A percentile compares a stretch with the other conserved stretches of the same genome.
Conservation (phyloP, 2,888 invertebrate species). For the Lydus trimaculatus region DNA sequence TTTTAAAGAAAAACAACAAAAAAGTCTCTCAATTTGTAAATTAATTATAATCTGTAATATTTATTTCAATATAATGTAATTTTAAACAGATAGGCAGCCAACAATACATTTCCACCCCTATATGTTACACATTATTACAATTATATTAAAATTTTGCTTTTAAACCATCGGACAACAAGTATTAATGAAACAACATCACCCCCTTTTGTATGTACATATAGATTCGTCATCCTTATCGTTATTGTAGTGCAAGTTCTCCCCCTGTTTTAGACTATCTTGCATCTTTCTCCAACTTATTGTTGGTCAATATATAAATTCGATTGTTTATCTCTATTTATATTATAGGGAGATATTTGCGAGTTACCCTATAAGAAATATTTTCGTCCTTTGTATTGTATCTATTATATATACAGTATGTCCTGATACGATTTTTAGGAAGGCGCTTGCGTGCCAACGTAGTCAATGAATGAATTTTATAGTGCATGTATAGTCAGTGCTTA, state of each 20-base stretch:
- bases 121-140: not conserved
- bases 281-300: not conserved
- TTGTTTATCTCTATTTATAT: not conserved
- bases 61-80: not conserved
- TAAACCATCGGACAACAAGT: not conserved
- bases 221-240: not conserved
- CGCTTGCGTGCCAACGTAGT: slow-evolving; percentile 38
- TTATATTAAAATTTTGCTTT: not conserved
- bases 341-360: not conserved
- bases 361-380: not conserved
- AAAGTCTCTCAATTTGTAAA: not conserved
- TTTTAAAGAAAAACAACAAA: not conserved
- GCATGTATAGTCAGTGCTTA: slow-evolving; percentile 25
- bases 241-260: not conserved
- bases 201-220: not conserved
- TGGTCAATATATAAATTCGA: not conserved
- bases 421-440: slow-evolving; percentile 8
- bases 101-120: not conserved
- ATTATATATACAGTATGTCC: not conserved
- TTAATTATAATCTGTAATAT: not conserved
- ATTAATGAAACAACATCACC: not conserved
- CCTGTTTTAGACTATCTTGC: not conserved
- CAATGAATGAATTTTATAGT: slow-evolving; percentile 39
- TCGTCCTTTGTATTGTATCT: not conserved
- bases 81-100: not conserved